Percentiles rank a stretch among this genome's conserved stretches.
phyloP scores from a whole-genome alignment of 2,113 vertebrate genomes.

The Rhabdornis inornatus region DNA sequence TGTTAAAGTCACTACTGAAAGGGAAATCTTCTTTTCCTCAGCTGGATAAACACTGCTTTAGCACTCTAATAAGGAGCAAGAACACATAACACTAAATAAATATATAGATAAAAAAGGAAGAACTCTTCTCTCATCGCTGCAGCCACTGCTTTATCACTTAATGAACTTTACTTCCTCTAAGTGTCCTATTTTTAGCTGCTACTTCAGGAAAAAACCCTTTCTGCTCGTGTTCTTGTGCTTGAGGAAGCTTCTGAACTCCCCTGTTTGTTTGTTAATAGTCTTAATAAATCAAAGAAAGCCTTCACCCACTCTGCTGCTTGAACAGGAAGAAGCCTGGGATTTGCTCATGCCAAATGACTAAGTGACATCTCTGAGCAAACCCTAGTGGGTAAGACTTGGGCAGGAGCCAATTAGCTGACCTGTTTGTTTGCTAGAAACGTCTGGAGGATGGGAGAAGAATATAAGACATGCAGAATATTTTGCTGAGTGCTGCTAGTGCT shows the following conservation, averaged over 20 bases:
- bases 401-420: conserved; percentile 17
- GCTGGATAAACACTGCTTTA: conserved; percentile 35
- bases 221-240: background rate
- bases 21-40: conserved; percentile 42
- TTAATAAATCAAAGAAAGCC: conserved; percentile 50
- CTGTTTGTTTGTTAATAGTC: conserved; percentile 38
- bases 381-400: conserved; percentile 37
- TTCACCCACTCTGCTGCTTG: background rate
- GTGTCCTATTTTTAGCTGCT: conserved; percentile 49
- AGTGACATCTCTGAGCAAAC: conserved; percentile 43
- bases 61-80: conserved; percentile 45
- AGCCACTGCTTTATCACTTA: conserved; percentile 39
- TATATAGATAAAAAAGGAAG: conserved; percentile 28
- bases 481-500: background rate
- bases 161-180: conserved; percentile 47
- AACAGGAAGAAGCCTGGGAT: conserved; percentile 43
- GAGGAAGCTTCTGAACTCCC: conserved; percentile 48
- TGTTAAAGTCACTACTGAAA: conserved; percentile 46
- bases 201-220: conserved; percentile 21
- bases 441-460: background rate
- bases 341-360: conserved; percentile 36
- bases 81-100: conserved; percentile 62
- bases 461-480: background rate
- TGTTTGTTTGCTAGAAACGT: conserved; percentile 30
- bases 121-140: background rate